phyloP scores from a whole-genome alignment of 2,113 vertebrate genomes.

The Catharus fuscescens region DNA sequence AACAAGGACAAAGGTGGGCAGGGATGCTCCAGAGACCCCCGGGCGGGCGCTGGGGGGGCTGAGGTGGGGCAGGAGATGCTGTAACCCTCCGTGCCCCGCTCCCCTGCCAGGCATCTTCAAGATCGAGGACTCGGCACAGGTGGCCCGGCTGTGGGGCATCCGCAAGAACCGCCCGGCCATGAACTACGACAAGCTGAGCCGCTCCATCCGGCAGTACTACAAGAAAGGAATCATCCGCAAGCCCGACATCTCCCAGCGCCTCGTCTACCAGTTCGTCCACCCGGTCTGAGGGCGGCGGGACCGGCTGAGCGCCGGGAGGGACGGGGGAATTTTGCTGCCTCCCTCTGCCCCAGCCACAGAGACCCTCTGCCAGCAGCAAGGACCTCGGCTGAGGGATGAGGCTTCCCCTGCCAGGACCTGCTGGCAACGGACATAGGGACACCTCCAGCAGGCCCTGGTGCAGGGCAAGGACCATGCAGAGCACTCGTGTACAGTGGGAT shows the following conservation, averaged over 20 bases:
- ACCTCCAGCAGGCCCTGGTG: neutral
- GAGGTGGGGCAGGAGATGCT: fast-evolving
- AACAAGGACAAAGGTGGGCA: slow-evolving; percentile 93
- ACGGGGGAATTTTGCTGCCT: neutral
- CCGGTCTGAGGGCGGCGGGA: slow-evolving; percentile 78
- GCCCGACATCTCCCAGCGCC: slow-evolving; percentile 94
- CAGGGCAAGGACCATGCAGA: neutral
- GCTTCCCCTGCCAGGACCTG: neutral
- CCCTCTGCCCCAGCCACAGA: neutral
- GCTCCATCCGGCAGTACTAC: slow-evolving; percentile 99
- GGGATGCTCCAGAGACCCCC: fast-evolving
- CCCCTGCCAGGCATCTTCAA: slow-evolving; percentile 91
- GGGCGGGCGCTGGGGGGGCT: neutral
- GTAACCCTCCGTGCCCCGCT: neutral
- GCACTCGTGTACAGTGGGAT: fast-evolving
- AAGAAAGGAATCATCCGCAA: slow-evolving; percentile 99
- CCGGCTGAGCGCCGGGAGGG: neutral
- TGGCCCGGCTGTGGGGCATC: slow-evolving; percentile 94
- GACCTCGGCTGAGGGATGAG: neutral
- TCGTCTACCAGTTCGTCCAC: slow-evolving; percentile 98
- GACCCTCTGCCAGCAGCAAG: neutral
- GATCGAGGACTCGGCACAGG: slow-evolving; percentile 96
- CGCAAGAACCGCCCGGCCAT: slow-evolving; percentile 97
- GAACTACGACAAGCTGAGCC: slow-evolving; percentile 99
- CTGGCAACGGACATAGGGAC: neutral